Evolutionary conservation across 1,140 invertebrate genomes (phyloP), one percentile per base, ranked within the genome.

Genomic region (Diachasmimorpha longicaudata): DNA sequence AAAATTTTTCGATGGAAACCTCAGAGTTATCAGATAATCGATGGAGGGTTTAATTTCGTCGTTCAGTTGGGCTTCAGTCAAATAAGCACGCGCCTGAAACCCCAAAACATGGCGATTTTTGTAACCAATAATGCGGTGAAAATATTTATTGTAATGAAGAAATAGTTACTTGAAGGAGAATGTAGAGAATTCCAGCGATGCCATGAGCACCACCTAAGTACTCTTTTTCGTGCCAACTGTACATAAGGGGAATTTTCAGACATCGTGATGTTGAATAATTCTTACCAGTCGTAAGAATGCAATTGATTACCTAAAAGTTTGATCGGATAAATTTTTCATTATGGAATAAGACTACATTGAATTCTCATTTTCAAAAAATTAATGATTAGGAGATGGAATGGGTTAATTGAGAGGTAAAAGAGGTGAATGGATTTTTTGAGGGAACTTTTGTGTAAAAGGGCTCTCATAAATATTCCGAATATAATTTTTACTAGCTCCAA

Each of bases 181-280:
- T 89, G 83, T 94, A 96, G 11, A 97, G 83, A 85, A 98, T 98
- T 13, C 96, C 97, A 80, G 93, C 91, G 75, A 95, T 84, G 13
- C 97, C 97, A 91, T 98, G 96, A 77, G 96, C 96, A 36, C 93
- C 96, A 14, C 96, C 96, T 71, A 97, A 86, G 84, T 98, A 98
- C 81, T 94, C 90, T 83, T 93, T 94, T n/a, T 93, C 92, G 89
- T 98, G 96, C 96, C 96, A 98, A 80, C 93, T 88, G 87, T 94
- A 98, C 90, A 95, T 92, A 19, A 98, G 86, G 2, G 95, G 94
- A 79, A 90, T 90, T 66, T 90, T 87, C 72, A 83, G 88, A 78
- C 85, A 85, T 80, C 85, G 88, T 78, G 88, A 78, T 74, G 79
- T 81, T 13, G 91, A 87, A 75, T 93, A 91, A 37, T 86, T 82